Conservation (phyloP, 2,113 vertebrate species). For the Eretmochelys imbricata region DNA sequence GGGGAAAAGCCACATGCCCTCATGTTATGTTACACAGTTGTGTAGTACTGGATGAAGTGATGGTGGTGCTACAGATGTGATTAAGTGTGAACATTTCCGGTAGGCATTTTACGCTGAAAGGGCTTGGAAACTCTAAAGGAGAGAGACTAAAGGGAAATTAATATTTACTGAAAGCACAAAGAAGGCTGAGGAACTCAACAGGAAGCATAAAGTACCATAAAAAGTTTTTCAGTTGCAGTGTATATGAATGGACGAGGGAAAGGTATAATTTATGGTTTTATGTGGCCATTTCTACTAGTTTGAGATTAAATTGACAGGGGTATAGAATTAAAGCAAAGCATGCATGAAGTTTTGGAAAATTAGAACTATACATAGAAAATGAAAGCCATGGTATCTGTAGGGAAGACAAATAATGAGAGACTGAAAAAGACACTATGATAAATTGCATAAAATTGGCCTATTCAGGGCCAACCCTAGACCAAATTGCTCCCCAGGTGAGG, state of each 20-base stretch:
- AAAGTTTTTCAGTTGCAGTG: slow-evolving; percentile 2
- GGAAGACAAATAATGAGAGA: not conserved
- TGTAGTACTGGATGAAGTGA: not conserved
- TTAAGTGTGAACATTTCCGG: not conserved
- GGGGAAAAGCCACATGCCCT: not conserved
- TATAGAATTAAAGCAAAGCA: slow-evolving; percentile 9
- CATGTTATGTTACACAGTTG: not conserved
- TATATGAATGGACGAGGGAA: accelerated
- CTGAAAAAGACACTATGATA: not conserved
- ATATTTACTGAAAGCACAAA: not conserved
- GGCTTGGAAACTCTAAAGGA: not conserved
- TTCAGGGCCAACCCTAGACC: too few species aligned
- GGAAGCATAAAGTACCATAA: not conserved
- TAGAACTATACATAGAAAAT: not conserved
- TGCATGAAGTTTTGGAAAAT: not conserved
- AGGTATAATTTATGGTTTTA: not conserved
- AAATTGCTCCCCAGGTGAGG: too few species aligned
- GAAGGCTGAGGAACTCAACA: not conserved
- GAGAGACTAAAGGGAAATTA: not conserved
- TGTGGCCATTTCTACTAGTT: slow-evolving; percentile 25
- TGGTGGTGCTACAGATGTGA: not conserved
- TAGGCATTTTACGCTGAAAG: not conserved
- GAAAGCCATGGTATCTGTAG: not conserved
- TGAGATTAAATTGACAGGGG: not conserved
- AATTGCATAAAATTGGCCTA: too few species aligned